Conservation (phyloP, 2,113 vertebrate species). For the Onychorhynchus coronatus region DNA sequence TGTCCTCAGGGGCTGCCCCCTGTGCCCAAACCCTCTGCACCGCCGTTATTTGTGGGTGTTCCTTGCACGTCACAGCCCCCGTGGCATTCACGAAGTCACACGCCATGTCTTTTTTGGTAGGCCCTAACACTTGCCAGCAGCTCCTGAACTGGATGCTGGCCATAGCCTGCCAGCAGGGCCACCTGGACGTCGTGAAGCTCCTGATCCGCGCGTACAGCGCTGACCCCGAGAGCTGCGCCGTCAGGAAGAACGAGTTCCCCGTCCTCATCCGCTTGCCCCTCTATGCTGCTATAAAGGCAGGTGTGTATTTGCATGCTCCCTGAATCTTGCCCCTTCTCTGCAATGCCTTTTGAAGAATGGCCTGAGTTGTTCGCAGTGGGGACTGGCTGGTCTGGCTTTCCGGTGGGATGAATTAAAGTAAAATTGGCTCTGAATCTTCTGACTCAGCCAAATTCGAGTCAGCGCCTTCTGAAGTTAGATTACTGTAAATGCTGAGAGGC, state of each 20-base stretch:
- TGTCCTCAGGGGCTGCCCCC: background rate
- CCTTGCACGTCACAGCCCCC: accelerated
- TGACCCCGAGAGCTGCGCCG: conserved; percentile 81
- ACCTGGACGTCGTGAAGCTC: conserved; percentile 84
- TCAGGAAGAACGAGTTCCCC: conserved; percentile 84
- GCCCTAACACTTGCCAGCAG: conserved; percentile 71
- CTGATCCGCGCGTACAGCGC: conserved; percentile 83
- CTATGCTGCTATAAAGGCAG: conserved; percentile 87
- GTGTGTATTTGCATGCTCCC: conserved; percentile 59
- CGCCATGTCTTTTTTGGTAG: conserved; percentile 17
- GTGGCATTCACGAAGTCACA: background rate
- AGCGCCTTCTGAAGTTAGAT: background rate
- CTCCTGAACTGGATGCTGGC: conserved; percentile 92
- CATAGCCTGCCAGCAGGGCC: conserved; percentile 86
- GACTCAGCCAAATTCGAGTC: background rate
- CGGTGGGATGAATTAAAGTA: background rate
- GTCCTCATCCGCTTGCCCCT: conserved; percentile 86
- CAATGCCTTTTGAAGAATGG: background rate
- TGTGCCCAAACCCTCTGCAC: background rate
- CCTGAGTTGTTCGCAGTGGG: background rate
- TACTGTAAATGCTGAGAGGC: background rate
- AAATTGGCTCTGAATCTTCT: background rate
- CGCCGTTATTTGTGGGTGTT: background rate
- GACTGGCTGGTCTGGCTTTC: background rate
- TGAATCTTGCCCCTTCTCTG: background rate